Evolutionary conservation across 2,888 invertebrate species (phyloP), one percentile per base, ranked within the genome.

Genomic region (Drosophila ochracea): DNA sequence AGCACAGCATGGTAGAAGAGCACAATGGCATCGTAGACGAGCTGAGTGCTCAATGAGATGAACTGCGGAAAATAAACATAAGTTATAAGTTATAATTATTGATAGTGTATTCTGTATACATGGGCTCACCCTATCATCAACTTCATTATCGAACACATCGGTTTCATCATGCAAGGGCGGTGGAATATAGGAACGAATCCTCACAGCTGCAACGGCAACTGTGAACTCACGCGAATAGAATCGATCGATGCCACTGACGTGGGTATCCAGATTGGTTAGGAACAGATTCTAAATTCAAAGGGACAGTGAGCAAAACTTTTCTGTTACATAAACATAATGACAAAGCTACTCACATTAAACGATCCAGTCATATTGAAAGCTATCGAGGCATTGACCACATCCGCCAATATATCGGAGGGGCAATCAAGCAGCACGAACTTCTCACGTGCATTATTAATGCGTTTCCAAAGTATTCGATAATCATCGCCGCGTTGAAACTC

Each of bases 11-110:
- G 97, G 62, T 97, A 97, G 93, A 98, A 98, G 76, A 99, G 95
- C 92, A 97, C 96, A 60, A 99, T 97, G 0, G 98, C 98, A 93
- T 99, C 99, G 93, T 98, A 98, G 95, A 98, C 97, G 75, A 99
- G 72, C 61, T 92, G 91, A 2, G 76, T 61, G n/a, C 41, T 71
- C 31, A 91, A 19, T 0, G 86, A 75, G 3, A 53, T 21, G 37
- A 92, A 84, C 83, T 91, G 16, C 10, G 7, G 0, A 21, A 37
- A 30, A 7, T 13, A 33, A 35, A 21, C 3, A 33, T 28, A 16
- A 9, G 1, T n/a, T 4, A 10, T 10, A 10, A 33, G 31, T 10
- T 6, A 19, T 35, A 1, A 0, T 11, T 0, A 6, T 2, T 21
- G 11, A 21, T 3, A 3, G 13, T 3, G 11, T 47, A 16, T 47